Percentiles rank a stretch among this genome's conserved stretches.
These are phyloP conservation scores for Epsilonema sp. DNA, from an alignment of 2,888 invertebrate genomes.

Conservation along the genomic window DNA sequence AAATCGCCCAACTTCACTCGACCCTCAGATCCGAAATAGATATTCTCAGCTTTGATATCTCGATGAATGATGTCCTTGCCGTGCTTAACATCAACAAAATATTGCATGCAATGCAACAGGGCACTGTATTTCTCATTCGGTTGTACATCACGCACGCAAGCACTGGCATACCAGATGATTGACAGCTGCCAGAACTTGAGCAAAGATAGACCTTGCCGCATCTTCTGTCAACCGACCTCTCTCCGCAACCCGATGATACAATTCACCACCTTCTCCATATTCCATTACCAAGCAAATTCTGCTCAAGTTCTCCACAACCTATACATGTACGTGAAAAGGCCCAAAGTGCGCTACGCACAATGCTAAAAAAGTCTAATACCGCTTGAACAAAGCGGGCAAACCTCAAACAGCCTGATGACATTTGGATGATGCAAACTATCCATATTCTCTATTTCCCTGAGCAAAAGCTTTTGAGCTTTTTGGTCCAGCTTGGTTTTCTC, in stretches of 20 bases:
- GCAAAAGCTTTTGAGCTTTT: conserved; percentile 35
- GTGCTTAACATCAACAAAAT: conserved; percentile 39
- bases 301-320: conserved; percentile 49
- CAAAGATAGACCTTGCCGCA: conserved; percentile 46
- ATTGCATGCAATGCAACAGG: neutral
- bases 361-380: too few species aligned
- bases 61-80: conserved; percentile 50
- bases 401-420: conserved; percentile 32
- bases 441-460: conserved; percentile 37
- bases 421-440: conserved; percentile 37
- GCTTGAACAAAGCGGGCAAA: too few species aligned
- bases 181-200: conserved; percentile 50
- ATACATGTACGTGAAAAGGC: too few species aligned
- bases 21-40: conserved; percentile 42
- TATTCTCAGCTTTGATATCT: conserved; percentile 59
- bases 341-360: too few species aligned
- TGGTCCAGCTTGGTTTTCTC: conserved; percentile 37
- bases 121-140: neutral
- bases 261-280: conserved; percentile 51
- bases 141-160: neutral
- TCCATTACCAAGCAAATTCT: conserved; percentile 54
- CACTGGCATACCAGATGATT: conserved; percentile 45
- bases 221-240: conserved; percentile 46
- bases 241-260: conserved; percentile 49
- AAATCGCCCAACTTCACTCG: conserved; percentile 47